Base-by-base conservation (phyloP, 2,888 invertebrate genomes). In the Tetheella fluctuosa region DNA sequence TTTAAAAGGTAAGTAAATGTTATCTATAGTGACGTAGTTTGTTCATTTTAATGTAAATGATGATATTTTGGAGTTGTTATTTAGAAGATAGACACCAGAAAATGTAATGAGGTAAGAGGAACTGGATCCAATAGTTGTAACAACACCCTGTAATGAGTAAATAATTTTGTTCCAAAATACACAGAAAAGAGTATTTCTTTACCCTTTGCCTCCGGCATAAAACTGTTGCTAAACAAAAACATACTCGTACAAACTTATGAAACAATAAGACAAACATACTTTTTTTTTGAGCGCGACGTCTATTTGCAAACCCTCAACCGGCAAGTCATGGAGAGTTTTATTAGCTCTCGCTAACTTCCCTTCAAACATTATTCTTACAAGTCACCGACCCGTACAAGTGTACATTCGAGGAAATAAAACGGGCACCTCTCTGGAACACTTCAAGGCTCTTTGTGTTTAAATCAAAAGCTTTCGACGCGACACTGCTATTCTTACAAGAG, bases 261-360 rank as follows among this genome's bases (percentile, higher is more conserved):
- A 34, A 34, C 34, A 34, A 34, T 13, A 34, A 13, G 34, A 13
- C 20, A 54, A 34, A 30, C 23, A 23, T 23, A 55, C 34, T 34
- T 34, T 37, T 17, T 54, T 54, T n/a, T n/a, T 30, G 5, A 6
- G 17, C 17, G 30, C 34, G 12, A 20, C 48, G 54, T 54, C 34
- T 70, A 68, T 70, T 69, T 61, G 67, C 61, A 67, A 67, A 66
- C 66, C 65, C 64, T 65, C 63, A 66, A 48, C 30, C n/a, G 25
- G 54, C 55, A 34, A 37, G 64, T 62, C 63, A 52, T 37, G 55
- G 42, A 20, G 54, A 61, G 59, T 69, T 66, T 57, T 69, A 69
- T 69, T 69, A 70, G 67, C 69, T 69, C 65, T 64, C 61, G 52
- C 60, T 59, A 69, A 69, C 63, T 69, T 67, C 61, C 59, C 39